A percentile compares a stretch with the other conserved stretches of the same genome.
Evolutionary conservation across 2,113 vertebrate genomes (phyloP).

Genomic region (Ivindomyrus marchei): DNA sequence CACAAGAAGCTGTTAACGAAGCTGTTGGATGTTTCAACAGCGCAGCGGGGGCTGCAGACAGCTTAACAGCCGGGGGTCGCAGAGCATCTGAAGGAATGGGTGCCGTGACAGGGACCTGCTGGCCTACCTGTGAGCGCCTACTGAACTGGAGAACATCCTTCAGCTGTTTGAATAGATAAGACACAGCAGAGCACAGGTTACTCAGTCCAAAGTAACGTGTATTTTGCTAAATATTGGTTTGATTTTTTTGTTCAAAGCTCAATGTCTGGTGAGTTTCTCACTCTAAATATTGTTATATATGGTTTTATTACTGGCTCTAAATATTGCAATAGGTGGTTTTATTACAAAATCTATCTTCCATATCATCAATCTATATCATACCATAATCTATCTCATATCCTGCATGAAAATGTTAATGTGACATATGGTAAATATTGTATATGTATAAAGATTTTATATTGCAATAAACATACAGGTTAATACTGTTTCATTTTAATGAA

Average conservation of each 20-base stretch:
- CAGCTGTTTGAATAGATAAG: not conserved
- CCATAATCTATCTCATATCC: not conserved
- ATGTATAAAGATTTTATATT: not conserved
- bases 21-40: not conserved
- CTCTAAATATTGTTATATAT: not conserved
- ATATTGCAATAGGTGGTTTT: not conserved
- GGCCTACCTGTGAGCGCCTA: not conserved
- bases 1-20: not conserved
- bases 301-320: not conserved
- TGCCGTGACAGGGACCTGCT: not conserved
- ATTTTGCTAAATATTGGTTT: not conserved
- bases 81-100: not conserved
- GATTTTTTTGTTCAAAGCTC: not conserved
- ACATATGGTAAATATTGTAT: not conserved
- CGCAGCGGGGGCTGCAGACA: not conserved
- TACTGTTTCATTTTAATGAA: not conserved
- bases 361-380: not conserved
- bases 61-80: not conserved
- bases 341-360: not conserved
- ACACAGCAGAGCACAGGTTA: not conserved
- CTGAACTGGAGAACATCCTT: not conserved
- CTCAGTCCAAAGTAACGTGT: not conserved
- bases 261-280: not conserved
- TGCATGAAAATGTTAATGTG: not conserved
- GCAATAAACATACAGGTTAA: not conserved